phyloP scores from a whole-genome alignment of 1,140 invertebrate species.

The Sipha flava region DNA sequence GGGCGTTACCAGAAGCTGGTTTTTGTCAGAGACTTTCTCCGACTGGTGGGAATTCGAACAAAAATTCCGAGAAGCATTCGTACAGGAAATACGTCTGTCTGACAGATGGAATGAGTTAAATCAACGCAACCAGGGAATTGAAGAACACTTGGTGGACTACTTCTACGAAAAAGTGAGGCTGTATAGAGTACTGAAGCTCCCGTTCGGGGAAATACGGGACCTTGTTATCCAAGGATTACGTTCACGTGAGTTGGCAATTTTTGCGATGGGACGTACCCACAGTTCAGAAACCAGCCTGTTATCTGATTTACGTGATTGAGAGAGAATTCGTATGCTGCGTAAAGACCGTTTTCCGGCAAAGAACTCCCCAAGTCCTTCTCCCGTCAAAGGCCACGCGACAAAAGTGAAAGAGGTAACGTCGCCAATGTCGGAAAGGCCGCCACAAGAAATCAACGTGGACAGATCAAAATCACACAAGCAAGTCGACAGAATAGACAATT shows the following conservation, averaged over 20 bases:
- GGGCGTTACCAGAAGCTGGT: not conserved
- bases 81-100: not conserved
- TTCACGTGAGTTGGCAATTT: not conserved
- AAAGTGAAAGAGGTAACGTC: too few species aligned
- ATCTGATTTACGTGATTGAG: not conserved
- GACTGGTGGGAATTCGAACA: not conserved
- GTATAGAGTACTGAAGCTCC: not conserved
- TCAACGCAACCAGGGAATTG: not conserved
- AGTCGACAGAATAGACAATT: too few species aligned
- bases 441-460: too few species aligned
- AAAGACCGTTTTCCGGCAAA: not conserved
- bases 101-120: not conserved
- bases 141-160: not conserved
- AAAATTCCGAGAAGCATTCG: not conserved
- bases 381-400: not conserved
- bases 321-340: not conserved
- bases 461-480: too few species aligned
- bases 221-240: not conserved
- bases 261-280: not conserved
- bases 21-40: not conserved
- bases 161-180: not conserved
- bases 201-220: not conserved
- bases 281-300: not conserved
- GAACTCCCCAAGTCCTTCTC: not conserved
- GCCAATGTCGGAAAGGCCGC: too few species aligned